Evolutionary conservation across 2,113 vertebrate genomes (phyloP).

Genomic region (Hippocampus barbouri): DNA sequence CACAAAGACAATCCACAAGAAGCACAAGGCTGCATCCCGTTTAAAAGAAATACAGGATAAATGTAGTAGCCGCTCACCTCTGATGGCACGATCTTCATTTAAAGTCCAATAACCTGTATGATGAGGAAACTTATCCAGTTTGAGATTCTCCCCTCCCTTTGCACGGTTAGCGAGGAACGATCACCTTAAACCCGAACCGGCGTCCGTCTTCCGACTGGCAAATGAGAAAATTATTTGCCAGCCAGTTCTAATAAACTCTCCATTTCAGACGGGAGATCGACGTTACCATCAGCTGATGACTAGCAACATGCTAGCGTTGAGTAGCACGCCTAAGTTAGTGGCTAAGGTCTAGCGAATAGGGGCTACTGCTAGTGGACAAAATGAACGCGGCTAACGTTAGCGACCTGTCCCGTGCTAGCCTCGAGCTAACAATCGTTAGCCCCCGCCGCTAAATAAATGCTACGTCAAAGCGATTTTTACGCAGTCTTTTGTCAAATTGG

Average conservation of each 20-base stretch:
- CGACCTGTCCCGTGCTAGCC: conserved; percentile 61
- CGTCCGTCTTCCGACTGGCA: conserved; percentile 53
- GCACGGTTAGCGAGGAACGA: conserved; percentile 65
- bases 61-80: conserved; percentile 63
- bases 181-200: conserved; percentile 54
- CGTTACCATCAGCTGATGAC: conserved; percentile 60
- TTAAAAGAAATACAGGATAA: neutral
- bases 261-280: conserved; percentile 38
- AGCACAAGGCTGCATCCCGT: neutral
- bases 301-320: conserved; percentile 65
- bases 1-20: conserved; percentile 5
- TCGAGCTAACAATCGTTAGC: conserved; percentile 57
- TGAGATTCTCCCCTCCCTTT: conserved; percentile 69
- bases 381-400: conserved; percentile 66
- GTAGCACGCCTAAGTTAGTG: conserved; percentile 62
- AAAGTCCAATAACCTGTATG: conserved; percentile 77
- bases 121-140: conserved; percentile 77
- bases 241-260: conserved; percentile 29
- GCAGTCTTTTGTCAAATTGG: conserved; percentile 27
- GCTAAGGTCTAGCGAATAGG: conserved; percentile 63
- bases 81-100: conserved; percentile 81
- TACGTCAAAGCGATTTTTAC: conserved; percentile 56
- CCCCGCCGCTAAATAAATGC: conserved; percentile 67
- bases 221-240: conserved; percentile 51
- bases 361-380: conserved; percentile 54